Percentiles rank a stretch among this genome's conserved stretches.
Evolutionary conservation across 2,888 invertebrate genomes (phyloP).

Genomic region (Phengaris alcon): DNA sequence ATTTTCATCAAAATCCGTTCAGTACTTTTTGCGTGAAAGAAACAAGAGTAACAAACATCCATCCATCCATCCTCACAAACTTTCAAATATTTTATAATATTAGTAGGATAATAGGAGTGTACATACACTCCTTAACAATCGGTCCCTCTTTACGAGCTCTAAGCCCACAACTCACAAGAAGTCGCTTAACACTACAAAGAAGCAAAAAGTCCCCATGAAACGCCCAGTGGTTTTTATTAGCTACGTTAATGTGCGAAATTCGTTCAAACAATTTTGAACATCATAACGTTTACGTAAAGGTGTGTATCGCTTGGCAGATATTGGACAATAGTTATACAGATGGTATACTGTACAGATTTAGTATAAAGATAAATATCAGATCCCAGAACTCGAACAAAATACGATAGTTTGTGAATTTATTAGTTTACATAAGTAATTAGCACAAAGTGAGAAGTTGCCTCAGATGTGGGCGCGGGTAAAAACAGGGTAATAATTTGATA

Average conservation of each 20-base stretch:
- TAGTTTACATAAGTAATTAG: slow-evolving; percentile 18
- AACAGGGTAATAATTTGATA: slow-evolving; percentile 1
- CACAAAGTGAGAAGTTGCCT: neutral
- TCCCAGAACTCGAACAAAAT: slow-evolving; percentile 23
- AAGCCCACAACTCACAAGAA: slow-evolving; percentile 35
- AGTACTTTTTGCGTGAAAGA: too few relatives aligned
- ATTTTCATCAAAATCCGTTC: too few relatives aligned
- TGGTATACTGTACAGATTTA: slow-evolving; percentile 25
- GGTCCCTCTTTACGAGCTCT: slow-evolving; percentile 34
- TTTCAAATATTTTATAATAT: too few relatives aligned
- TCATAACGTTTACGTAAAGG: neutral
- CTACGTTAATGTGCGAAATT: neutral
- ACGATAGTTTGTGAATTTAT: slow-evolving; percentile 25
- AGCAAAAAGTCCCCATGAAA: slow-evolving; percentile 33
- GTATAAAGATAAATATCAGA: slow-evolving; percentile 28
- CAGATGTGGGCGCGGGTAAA: neutral
- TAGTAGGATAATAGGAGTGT: neutral
- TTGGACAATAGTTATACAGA: neutral
- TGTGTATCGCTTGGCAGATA: neutral
- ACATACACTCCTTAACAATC: slow-evolving; percentile 10
- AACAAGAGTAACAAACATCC: too few relatives aligned
- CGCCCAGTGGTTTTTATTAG: slow-evolving; percentile 32
- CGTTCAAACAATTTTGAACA: neutral
- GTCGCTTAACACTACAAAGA: slow-evolving; percentile 33
- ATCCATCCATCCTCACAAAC: too few relatives aligned